Evolutionary conservation across 2,888 invertebrate genomes (phyloP), one percentile per base, ranked within the genome.

Genomic region (Calameuta filiformis): DNA sequence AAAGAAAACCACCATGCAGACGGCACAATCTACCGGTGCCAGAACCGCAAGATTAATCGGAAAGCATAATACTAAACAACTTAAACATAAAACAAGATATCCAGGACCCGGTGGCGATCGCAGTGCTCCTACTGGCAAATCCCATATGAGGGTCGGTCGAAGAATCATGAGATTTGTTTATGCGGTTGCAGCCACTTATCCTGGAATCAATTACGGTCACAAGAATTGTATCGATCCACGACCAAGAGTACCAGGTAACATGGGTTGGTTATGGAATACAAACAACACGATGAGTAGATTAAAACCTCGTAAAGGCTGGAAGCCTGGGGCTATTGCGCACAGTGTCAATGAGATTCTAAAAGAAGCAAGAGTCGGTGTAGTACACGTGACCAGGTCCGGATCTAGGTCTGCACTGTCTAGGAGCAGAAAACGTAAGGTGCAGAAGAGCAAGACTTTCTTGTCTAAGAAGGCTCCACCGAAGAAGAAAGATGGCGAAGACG

Each of bases 241-340:
- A 4, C 79, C 83, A n/a, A 84, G 87, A 40, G 88, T 91, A 0
- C 91, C 91, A 0, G 85, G 87, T 1, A 89, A 90, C 74, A 91
- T 91, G 91, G 91, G 91, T 12, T 91, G 91, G 91, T 77, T 89
- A 69, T 91, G 91, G 91, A 78, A 78, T 31, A 76, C 76, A 56
- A 90, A 89, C 73, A 83, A 80, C 12, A 79, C 31, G 37, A 35
- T 81, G 0, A 86, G 85, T 0, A 84, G 82, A 37, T 40, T 88
- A 68, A 90, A 88, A 69, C 88, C 87, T 4, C 86, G 90, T 1
- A 77, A 82, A 15, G 91, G 91, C 4, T 91, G 91, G 91, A 89
- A 83, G 35, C 91, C 91, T 0, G 91, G 91, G 40, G 89, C 90
- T 11, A 89, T 91, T 68, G 85, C 85, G 23, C 79, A 81, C 31